Conservation (phyloP, 2,797 vertebrate genomes). For the Mastacembelus armatus region DNA sequence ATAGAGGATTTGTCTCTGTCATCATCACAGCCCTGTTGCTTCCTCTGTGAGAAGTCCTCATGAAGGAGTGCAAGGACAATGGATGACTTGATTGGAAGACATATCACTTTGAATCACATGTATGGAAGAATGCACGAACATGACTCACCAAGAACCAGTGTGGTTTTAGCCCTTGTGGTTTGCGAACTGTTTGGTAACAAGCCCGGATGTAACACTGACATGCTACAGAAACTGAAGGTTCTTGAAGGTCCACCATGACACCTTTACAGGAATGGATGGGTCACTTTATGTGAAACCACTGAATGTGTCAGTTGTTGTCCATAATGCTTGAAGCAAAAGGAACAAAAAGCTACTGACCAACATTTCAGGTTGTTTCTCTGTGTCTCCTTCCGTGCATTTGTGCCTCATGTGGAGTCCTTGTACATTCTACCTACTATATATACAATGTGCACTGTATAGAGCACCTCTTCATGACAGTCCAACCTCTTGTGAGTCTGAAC, state of each 20-base stretch:
- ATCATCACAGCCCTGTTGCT: constrained; percentile 52
- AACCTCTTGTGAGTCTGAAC: constrained; percentile 11
- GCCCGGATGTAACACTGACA: constrained; percentile 25
- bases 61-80: constrained; percentile 72
- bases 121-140: constrained; percentile 71
- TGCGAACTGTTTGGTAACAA: constrained; percentile 57
- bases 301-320: constrained; percentile 44
- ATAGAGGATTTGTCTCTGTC: constrained; percentile 74
- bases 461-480: constrained; percentile 10
- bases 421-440: background rate
- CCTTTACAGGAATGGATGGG: constrained; percentile 13
- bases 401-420: background rate
- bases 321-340: constrained; percentile 5
- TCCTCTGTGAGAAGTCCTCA: constrained; percentile 62
- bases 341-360: constrained; percentile 39
- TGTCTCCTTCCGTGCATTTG: background rate
- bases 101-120: constrained; percentile 76
- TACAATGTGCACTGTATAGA: background rate
- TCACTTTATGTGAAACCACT: constrained; percentile 18
- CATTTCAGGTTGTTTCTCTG: constrained; percentile 15
- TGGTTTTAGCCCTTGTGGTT: constrained; percentile 55
- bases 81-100: constrained; percentile 71
- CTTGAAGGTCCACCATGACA: constrained; percentile 36
- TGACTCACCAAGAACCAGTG: constrained; percentile 72
- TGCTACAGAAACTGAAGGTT: constrained; percentile 44